phyloP scores from a whole-genome alignment of 53 echinoderm and acorn worm genomes.

The Stichopus horrens region DNA sequence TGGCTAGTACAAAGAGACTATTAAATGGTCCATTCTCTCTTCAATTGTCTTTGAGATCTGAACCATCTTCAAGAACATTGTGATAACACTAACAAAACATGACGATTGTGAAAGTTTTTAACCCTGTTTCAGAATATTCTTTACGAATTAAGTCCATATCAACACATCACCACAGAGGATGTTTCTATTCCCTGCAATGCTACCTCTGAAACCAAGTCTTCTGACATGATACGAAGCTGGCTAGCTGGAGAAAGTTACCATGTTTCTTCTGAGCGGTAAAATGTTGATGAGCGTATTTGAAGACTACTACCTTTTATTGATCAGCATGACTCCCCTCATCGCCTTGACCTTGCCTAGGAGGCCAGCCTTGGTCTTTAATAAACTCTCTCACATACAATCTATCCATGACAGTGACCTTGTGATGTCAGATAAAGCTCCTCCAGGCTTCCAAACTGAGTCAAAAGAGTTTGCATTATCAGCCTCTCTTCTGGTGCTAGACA shows the following conservation, averaged over 20 bases:
- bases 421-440: constrained; percentile 19
- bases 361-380: constrained; percentile 28
- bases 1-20: too few species aligned
- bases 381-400: constrained; percentile 32
- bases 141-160: too few species aligned
- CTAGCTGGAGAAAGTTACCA: not conserved
- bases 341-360: constrained; percentile 46
- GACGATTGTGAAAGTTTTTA: too few species aligned
- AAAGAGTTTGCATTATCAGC: constrained; percentile 19
- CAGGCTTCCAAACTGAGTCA: constrained; percentile 21
- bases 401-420: constrained; percentile 40
- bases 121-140: too few species aligned
- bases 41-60: too few species aligned
- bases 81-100: too few species aligned
- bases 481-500: not conserved
- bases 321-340: constrained; percentile 19
- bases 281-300: not conserved
- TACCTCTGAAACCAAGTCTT: not conserved
- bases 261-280: not conserved
- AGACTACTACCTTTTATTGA: constrained; percentile 8
- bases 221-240: not conserved
- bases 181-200: too few species aligned
- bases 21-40: too few species aligned
- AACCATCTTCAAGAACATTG: too few species aligned
- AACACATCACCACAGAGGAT: too few species aligned